Percentiles rank a stretch among this genome's conserved stretches.
These are phyloP conservation scores for Apodemus sylvaticus DNA, from an alignment of 2,113 vertebrate genomes.

Conservation along the genomic window DNA sequence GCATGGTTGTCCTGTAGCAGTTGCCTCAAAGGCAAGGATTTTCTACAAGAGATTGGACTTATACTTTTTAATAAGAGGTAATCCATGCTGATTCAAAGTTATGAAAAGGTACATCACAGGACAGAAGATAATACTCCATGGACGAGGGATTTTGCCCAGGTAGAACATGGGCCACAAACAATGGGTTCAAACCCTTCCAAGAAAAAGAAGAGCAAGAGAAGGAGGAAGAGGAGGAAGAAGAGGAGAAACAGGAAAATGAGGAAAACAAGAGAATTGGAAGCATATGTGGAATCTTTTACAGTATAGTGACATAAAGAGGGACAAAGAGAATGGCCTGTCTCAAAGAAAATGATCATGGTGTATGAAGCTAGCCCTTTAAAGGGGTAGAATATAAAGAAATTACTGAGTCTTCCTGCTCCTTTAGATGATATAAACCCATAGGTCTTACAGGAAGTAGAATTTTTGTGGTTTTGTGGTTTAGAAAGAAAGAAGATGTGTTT, in stretches of 20 bases:
- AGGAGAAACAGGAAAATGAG: too few species aligned
- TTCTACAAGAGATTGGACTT: neutral
- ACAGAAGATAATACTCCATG: neutral
- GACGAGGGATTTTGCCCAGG: too few species aligned
- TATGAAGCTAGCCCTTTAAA: neutral
- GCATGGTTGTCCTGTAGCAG: neutral
- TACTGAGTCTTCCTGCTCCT: neutral
- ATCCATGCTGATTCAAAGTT: constrained; percentile 5
- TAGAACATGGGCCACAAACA: neutral
- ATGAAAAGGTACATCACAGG: neutral
- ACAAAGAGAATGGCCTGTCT: neutral
- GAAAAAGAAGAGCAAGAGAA: neutral
- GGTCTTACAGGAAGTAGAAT: neutral
- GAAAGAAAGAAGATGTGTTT: neutral
- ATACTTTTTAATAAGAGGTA: neutral
- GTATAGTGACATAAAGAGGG: neutral
- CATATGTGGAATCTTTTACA: neutral
- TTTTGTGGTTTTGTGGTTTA: neutral
- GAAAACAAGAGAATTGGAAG: neutral
- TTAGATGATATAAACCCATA: neutral
- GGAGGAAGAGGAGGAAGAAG: too few species aligned
- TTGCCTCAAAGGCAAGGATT: neutral
- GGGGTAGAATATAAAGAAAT: neutral
- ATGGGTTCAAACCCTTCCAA: neutral
- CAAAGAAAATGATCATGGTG: neutral